Percentiles rank a stretch among this genome's conserved stretches.
phyloP scores from a whole-genome alignment of 2,888 invertebrate species.

The Lobophora halterata region DNA sequence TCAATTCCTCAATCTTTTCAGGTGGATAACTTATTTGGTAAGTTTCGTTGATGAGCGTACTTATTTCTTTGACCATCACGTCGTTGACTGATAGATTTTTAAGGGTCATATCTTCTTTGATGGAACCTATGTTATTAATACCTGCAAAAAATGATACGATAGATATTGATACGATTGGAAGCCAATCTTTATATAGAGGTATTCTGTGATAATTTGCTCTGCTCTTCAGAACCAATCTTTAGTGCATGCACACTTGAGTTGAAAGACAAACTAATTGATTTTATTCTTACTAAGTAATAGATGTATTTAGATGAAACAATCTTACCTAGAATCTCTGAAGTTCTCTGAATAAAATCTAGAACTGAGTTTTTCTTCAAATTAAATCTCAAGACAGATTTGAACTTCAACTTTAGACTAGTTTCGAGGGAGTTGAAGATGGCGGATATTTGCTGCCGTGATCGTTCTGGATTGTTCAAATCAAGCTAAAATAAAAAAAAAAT shows the following conservation, averaged over 20 bases:
- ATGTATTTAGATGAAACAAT: too few relatives aligned
- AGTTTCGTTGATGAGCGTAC: slow-evolving; percentile 31
- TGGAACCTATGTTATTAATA: slow-evolving; percentile 27
- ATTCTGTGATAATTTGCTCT: too few relatives aligned
- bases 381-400: slow-evolving; percentile 35
- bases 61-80: slow-evolving; percentile 34
- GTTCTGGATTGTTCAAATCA: slow-evolving; percentile 19
- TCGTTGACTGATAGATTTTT: slow-evolving; percentile 30
- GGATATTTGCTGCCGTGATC: slow-evolving; percentile 31
- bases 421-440: slow-evolving; percentile 41
- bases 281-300: too few relatives aligned
- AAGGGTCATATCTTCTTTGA: slow-evolving; percentile 30
- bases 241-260: too few relatives aligned
- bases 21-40: slow-evolving; percentile 27
- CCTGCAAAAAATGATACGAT: slow-evolving; percentile 35
- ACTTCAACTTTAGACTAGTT: slow-evolving; percentile 40
- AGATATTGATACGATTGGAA: too few relatives aligned
- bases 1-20: slow-evolving; percentile 29
- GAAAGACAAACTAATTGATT: too few relatives aligned
- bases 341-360: slow-evolving; percentile 27
- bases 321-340: slow-evolving; percentile 35
- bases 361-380: slow-evolving; percentile 32
- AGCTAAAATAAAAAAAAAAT: slow-evolving; percentile 31
- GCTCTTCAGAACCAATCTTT: too few relatives aligned
- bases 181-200: too few relatives aligned